These are phyloP conservation scores for Ammodramus savannarum DNA, from an alignment of 2,113 vertebrate genomes.

Conservation along the genomic window DNA sequence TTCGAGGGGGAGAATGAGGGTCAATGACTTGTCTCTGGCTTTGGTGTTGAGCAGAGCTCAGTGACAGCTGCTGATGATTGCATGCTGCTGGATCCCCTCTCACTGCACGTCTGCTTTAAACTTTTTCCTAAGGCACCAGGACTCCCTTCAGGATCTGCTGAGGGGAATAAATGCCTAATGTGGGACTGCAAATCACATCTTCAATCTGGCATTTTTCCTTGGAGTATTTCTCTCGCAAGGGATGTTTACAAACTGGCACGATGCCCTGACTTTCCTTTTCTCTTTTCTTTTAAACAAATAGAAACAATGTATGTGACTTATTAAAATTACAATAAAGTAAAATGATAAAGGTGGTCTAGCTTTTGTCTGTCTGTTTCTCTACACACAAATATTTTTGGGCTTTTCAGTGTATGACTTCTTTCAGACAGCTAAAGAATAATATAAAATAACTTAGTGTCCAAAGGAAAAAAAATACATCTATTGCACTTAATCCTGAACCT, in stretches of 20 bases:
- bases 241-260: not conserved
- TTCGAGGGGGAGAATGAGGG: not conserved
- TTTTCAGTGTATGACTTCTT: not conserved
- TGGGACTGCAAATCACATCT: not conserved
- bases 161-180: not conserved
- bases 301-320: not conserved
- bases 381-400: not conserved
- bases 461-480: not conserved
- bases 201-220: not conserved
- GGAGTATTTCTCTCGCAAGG: not conserved
- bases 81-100: not conserved
- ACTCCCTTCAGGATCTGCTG: not conserved
- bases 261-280: not conserved
- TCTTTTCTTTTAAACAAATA: too few relatives aligned
- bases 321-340: not conserved
- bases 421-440: not conserved
- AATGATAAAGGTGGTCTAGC: not conserved
- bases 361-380: not conserved
- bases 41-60: not conserved
- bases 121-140: not conserved
- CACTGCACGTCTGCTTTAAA: not conserved
- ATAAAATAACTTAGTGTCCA: not conserved
- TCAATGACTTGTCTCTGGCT: not conserved
- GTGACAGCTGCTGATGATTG: not conserved
- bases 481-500: not conserved